phyloP scores from a whole-genome alignment of 2,888 invertebrate species.

The Anarsia innoxiella region DNA sequence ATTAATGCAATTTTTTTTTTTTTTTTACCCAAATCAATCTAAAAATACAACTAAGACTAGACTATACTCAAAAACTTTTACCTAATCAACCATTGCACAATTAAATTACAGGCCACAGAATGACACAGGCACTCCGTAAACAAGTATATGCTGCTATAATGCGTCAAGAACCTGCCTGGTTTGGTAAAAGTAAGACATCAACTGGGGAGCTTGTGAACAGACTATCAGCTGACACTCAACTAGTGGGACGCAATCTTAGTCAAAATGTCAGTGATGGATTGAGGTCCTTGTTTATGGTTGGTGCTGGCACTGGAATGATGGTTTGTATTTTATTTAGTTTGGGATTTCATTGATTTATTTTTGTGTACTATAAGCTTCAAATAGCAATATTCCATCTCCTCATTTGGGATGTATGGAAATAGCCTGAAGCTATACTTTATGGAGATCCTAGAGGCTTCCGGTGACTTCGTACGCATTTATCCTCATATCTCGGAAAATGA shows the following conservation, averaged over 20 bases:
- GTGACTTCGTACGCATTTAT: too few relatives aligned
- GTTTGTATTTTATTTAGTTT: too few relatives aligned
- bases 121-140: slow-evolving; percentile 86
- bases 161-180: slow-evolving; percentile 93
- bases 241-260: slow-evolving; percentile 94
- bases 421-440: too few relatives aligned
- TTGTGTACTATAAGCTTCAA: too few relatives aligned
- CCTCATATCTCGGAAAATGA: too few relatives aligned
- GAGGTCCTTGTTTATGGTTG: slow-evolving; percentile 88
- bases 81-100: too few relatives aligned
- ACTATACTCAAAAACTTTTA: too few relatives aligned
- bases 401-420: too few relatives aligned
- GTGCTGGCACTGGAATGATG: slow-evolving; percentile 96
- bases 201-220: slow-evolving; percentile 96
- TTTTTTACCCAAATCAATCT: slow-evolving; percentile 20
- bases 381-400: too few relatives aligned
- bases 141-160: slow-evolving; percentile 87
- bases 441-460: too few relatives aligned
- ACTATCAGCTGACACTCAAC: slow-evolving; percentile 90
- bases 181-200: slow-evolving; percentile 84
- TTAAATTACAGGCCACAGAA: slow-evolving; percentile 85
- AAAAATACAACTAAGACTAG: too few relatives aligned
- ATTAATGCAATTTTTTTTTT: neutral
- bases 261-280: slow-evolving; percentile 96
- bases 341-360: too few relatives aligned